Conservation (phyloP, 2,888 invertebrate genomes). For the Torymus texanus region DNA sequence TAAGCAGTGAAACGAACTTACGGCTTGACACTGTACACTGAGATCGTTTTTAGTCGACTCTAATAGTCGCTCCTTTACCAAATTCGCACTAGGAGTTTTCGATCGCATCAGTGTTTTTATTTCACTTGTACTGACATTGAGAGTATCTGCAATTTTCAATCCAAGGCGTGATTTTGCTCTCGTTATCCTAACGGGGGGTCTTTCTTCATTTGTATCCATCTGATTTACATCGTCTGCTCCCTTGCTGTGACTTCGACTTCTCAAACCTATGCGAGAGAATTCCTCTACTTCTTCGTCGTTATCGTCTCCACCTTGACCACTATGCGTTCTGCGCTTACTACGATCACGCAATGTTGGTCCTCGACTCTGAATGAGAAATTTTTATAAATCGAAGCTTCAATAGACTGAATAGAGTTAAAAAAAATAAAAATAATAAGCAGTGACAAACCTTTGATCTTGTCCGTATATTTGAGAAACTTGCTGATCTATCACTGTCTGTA, state of each 20-base stretch:
- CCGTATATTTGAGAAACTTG: background rate
- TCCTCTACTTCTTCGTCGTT: slow-evolving; percentile 46
- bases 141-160: background rate
- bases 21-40: background rate
- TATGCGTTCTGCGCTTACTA: background rate
- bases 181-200: background rate
- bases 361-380: slow-evolving; percentile 19
- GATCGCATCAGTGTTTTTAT: no score
- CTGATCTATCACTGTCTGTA: slow-evolving; percentile 20
- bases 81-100: background rate
- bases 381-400: background rate
- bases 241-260: background rate
- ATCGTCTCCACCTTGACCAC: slow-evolving; percentile 10
- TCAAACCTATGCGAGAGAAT: slow-evolving; percentile 17
- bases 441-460: slow-evolving; percentile 36
- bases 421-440: background rate
- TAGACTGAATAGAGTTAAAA: background rate
- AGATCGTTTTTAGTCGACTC: background rate
- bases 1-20: background rate
- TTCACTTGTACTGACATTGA: background rate
- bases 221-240: background rate
- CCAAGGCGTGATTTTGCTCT: background rate
- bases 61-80: background rate
- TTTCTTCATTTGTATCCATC: background rate
- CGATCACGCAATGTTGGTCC: slow-evolving; percentile 9